Percentiles rank a stretch among this genome's conserved stretches.
phyloP scores from a whole-genome alignment of 2,888 invertebrate genomes.

The Brassicogethes aeneus region DNA sequence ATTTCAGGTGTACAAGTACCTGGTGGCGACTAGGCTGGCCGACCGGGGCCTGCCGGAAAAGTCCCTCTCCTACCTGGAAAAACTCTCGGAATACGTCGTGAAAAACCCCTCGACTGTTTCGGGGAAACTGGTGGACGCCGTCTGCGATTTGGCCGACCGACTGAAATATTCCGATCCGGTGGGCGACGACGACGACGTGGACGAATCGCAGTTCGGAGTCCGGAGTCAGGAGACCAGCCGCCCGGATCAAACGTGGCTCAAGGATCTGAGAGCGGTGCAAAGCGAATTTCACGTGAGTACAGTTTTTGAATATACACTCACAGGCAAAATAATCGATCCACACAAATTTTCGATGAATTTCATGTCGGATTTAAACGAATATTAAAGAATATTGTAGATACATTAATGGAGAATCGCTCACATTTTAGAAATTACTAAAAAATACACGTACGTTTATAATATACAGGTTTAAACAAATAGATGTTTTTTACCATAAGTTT shows the following conservation, averaged over 20 bases:
- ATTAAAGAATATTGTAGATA: too few relatives aligned
- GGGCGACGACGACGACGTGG: conserved; percentile 30
- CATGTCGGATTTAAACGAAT: too few relatives aligned
- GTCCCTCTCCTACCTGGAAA: conserved; percentile 77
- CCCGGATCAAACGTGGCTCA: conserved; percentile 51
- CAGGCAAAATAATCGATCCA: too few relatives aligned
- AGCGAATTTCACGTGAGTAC: conserved; percentile 38
- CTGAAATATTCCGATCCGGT: conserved; percentile 38
- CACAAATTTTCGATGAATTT: too few relatives aligned
- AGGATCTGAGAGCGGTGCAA: conserved; percentile 42
- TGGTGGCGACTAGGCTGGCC: conserved; percentile 68
- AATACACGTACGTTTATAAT: too few relatives aligned
- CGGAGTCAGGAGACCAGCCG: conserved; percentile 29
- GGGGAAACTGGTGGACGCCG: conserved; percentile 45
- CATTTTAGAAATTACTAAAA: too few relatives aligned
- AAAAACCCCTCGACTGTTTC: conserved; percentile 47
- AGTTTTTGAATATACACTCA: too few relatives aligned
- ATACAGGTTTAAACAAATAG: too few relatives aligned
- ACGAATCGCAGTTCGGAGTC: conserved; percentile 30
- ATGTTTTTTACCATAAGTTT: too few relatives aligned
- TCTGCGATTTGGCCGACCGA: conserved; percentile 41
- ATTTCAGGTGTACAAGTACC: conserved; percentile 73
- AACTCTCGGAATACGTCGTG: conserved; percentile 59
- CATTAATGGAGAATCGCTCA: too few relatives aligned
- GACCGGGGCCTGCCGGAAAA: conserved; percentile 72